These are phyloP conservation scores for Drosophila takahashii DNA, from an alignment of 1,140 invertebrate species.

Conservation along the genomic window DNA sequence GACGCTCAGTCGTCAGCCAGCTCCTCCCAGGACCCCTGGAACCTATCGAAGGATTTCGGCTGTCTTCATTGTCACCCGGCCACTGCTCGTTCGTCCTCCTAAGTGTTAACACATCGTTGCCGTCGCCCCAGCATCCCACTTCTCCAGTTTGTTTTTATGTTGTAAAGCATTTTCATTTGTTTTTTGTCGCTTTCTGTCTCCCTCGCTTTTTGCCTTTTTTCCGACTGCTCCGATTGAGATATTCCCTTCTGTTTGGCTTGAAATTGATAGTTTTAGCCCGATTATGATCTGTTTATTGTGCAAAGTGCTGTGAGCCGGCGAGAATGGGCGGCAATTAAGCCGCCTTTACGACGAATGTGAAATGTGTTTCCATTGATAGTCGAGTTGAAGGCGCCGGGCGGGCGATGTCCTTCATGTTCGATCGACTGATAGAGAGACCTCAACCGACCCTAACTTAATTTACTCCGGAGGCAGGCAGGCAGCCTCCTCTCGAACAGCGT, in stretches of 20 bases:
- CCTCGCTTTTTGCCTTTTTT: background rate
- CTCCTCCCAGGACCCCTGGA: slow-evolving; percentile 3
- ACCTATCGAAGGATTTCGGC: slow-evolving; percentile 61
- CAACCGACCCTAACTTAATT: slow-evolving; percentile 47
- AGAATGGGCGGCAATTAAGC: slow-evolving; percentile 64
- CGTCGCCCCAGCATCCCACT: slow-evolving; percentile 8
- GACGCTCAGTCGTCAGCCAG: slow-evolving; percentile 37
- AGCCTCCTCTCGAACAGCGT: slow-evolving; percentile 1
- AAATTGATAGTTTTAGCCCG: slow-evolving; percentile 75
- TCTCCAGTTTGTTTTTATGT: slow-evolving; percentile 43
- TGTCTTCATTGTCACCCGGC: slow-evolving; percentile 40
- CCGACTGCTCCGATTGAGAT: slow-evolving; percentile 24
- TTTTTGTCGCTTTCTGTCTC: slow-evolving; percentile 28
- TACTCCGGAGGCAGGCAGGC: slow-evolving; percentile 21
- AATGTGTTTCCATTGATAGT: slow-evolving; percentile 56
- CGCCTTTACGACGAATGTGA: slow-evolving; percentile 52
- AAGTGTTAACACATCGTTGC: slow-evolving; percentile 71
- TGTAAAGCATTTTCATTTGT: slow-evolving; percentile 64
- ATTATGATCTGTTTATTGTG: slow-evolving; percentile 78
- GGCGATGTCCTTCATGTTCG: slow-evolving; percentile 50
- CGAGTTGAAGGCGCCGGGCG: slow-evolving; percentile 19
- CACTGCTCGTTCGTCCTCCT: slow-evolving; percentile 38
- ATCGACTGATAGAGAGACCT: slow-evolving; percentile 9
- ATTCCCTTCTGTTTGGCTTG: slow-evolving; percentile 44
- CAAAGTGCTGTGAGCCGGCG: slow-evolving; percentile 50